These are phyloP conservation scores for Epinephelus coioides DNA, from an alignment of 2,797 vertebrate genomes.

Conservation along the genomic window DNA sequence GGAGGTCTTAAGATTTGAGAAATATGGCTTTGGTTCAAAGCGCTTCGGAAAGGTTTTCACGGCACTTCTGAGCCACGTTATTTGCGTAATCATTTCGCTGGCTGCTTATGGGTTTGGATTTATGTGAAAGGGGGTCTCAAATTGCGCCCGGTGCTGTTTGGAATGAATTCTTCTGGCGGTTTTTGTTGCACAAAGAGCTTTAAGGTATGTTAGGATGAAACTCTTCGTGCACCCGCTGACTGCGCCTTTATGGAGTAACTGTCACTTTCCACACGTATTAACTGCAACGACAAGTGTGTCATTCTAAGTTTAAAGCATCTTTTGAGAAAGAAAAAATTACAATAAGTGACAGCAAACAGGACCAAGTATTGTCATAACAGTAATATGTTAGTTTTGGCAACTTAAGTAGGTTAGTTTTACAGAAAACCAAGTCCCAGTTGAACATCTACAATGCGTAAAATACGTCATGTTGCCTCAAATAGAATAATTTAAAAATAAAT, in stretches of 20 bases:
- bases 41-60: slow-evolving; percentile 6
- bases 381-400: background rate
- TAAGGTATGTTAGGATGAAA: background rate
- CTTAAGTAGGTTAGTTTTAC: background rate
- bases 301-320: background rate
- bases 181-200: background rate
- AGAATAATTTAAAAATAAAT: too few species aligned
- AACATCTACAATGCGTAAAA: background rate
- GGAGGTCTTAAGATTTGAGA: slow-evolving; percentile 32
- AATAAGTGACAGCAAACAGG: background rate
- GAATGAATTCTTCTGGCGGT: background rate
- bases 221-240: background rate
- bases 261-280: too few species aligned
- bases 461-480: background rate
- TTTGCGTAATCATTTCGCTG: slow-evolving; percentile 30
- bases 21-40: slow-evolving; percentile 50
- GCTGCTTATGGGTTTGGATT: slow-evolving; percentile 15
- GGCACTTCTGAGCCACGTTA: slow-evolving; percentile 9
- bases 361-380: too few species aligned
- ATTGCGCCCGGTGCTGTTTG: background rate
- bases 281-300: background rate
- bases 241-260: background rate
- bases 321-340: background rate
- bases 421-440: background rate
- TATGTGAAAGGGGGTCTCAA: slow-evolving; percentile 3